Evolutionary conservation across 2,113 vertebrate species (phyloP).

Genomic region (Loxodonta africana): DNA sequence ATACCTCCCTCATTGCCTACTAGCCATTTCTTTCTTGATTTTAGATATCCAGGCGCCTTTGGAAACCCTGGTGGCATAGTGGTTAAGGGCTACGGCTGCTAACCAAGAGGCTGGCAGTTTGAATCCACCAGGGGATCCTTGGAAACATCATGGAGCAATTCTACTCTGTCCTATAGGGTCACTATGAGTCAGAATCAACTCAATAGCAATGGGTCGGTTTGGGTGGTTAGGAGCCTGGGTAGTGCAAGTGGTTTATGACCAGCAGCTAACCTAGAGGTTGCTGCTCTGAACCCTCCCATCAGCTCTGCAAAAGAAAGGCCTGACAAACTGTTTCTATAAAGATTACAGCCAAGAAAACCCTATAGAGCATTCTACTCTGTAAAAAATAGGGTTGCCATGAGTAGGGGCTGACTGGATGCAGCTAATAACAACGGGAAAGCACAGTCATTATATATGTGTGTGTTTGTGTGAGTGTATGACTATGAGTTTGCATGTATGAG

Average conservation of each 20-base stretch:
- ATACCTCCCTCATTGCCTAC: background rate
- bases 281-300: background rate
- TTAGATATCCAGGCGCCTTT: background rate
- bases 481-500: background rate
- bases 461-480: background rate
- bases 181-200: no score
- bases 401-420: background rate
- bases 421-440: background rate
- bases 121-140: no score
- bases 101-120: no score
- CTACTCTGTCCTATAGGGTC: no score
- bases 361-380: background rate
- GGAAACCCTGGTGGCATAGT: no score
- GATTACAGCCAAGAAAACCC: background rate
- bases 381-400: background rate
- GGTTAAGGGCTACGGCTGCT: no score
- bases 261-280: background rate
- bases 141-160: no score
- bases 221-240: background rate
- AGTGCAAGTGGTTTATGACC: background rate
- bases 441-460: background rate
- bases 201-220: no score
- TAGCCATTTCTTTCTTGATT: background rate
- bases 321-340: background rate
- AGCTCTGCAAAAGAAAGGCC: background rate